Evolutionary conservation across 1,140 invertebrate genomes (phyloP).

Genomic region (Macrosteles quadrilineatus): DNA sequence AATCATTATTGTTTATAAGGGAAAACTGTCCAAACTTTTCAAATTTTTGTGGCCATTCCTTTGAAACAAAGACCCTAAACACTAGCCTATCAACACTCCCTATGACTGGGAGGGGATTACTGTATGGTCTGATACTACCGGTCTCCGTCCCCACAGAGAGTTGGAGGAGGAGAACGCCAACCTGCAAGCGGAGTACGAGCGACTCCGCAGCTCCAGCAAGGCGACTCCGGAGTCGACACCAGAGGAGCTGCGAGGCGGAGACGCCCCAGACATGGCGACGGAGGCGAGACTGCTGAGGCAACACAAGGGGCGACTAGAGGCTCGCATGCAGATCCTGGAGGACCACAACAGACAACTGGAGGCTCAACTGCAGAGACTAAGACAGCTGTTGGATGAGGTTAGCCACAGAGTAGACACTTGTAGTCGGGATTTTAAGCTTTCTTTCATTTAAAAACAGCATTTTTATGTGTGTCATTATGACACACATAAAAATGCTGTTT

Average conservation of each 20-base stretch:
- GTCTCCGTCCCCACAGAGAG: conserved; percentile 65
- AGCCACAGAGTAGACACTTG: too few species aligned
- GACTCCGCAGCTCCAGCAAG: conserved; percentile 68
- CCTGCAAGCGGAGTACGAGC: conserved; percentile 91
- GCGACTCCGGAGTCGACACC: conserved; percentile 70
- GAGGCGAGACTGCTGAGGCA: conserved; percentile 89
- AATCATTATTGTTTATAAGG: too few species aligned
- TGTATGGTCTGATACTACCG: too few species aligned
- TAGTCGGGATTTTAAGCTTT: too few species aligned
- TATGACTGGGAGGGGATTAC: too few species aligned
- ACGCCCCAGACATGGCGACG: conserved; percentile 86
- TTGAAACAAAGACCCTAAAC: too few species aligned
- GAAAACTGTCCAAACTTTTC: too few species aligned
- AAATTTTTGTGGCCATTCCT: too few species aligned
- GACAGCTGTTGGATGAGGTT: conserved; percentile 87
- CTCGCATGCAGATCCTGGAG: conserved; percentile 95
- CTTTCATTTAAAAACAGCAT: too few species aligned
- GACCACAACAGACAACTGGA: conserved; percentile 94
- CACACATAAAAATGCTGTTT: too few species aligned
- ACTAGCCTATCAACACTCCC: too few species aligned
- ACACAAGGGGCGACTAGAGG: conserved; percentile 92
- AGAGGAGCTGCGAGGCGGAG: conserved; percentile 58
- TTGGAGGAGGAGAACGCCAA: conserved; percentile 94
- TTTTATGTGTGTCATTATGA: too few species aligned
- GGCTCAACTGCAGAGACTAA: conserved; percentile 78